phyloP scores from a whole-genome alignment of 2,113 vertebrate species.

The Callopanchax toddi region DNA sequence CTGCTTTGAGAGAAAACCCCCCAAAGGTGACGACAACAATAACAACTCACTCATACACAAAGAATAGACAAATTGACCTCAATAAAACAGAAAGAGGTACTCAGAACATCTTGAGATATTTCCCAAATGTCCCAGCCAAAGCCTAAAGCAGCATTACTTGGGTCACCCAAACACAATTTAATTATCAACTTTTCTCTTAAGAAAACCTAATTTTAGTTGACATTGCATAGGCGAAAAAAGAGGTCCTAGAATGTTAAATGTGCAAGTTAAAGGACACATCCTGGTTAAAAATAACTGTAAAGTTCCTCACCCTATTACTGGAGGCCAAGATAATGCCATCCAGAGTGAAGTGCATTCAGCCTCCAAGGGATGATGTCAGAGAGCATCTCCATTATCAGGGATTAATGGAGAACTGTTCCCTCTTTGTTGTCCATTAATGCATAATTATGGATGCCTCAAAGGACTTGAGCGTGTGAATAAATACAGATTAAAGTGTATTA shows the following conservation, averaged over 20 bases:
- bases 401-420: not conserved
- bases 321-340: not conserved
- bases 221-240: not conserved
- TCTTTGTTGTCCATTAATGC: not conserved
- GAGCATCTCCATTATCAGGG: not conserved
- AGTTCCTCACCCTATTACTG: not conserved
- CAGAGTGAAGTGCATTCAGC: not conserved
- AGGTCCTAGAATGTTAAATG: not conserved
- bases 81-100: too few relatives aligned
- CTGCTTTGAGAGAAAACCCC: too few relatives aligned
- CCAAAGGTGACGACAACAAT: too few relatives aligned
- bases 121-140: too few relatives aligned
- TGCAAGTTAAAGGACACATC: not conserved
- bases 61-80: too few relatives aligned
- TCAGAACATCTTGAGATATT: too few relatives aligned
- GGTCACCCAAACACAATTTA: too few relatives aligned
- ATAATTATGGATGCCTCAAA: not conserved
- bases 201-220: not conserved
- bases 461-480: not conserved
- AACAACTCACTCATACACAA: too few relatives aligned
- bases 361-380: not conserved
- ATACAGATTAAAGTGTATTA: slow-evolving; percentile 3
- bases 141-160: too few relatives aligned
- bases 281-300: not conserved
- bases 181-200: too few relatives aligned